These are phyloP conservation scores for Vollenhovia emeryi DNA, from an alignment of 1,140 invertebrate genomes.

Conservation along the genomic window DNA sequence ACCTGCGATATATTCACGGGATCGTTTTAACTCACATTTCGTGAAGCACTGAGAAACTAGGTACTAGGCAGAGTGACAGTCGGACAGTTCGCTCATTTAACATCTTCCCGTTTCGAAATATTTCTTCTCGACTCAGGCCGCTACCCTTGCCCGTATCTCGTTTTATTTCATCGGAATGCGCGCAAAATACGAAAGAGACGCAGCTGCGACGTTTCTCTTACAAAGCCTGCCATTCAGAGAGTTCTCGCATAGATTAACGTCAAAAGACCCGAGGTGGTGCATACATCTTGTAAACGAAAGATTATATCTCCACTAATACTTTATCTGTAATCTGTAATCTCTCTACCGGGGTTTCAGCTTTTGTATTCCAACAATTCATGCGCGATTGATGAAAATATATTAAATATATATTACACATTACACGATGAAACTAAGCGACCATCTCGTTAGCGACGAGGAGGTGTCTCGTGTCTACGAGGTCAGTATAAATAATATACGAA, in stretches of 20 bases:
- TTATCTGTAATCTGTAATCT: background rate
- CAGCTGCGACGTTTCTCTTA: constrained; percentile 77
- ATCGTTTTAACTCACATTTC: constrained; percentile 66
- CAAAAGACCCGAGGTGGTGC: background rate
- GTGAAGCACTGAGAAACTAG: constrained; percentile 76
- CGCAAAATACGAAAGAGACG: constrained; percentile 74
- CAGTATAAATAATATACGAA: constrained; percentile 79
- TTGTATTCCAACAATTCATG: constrained; percentile 2
- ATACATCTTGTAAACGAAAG: background rate
- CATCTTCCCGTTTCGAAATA: constrained; percentile 80
- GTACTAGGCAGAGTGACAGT: constrained; percentile 79
- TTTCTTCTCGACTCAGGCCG: constrained; percentile 74
- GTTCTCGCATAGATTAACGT: constrained; percentile 71
- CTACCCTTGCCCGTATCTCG: constrained; percentile 63
- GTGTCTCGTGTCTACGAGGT: constrained; percentile 66
- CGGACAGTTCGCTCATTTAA: constrained; percentile 82
- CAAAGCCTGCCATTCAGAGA: constrained; percentile 79
- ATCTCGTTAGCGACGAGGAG: constrained; percentile 79
- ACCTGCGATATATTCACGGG: constrained; percentile 10
- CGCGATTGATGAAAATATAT: constrained; percentile 11
- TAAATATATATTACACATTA: background rate
- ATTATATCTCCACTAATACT: background rate
- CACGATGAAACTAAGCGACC: background rate
- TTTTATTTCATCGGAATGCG: constrained; percentile 77
- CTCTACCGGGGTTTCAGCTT: background rate